phyloP scores from a whole-genome alignment of 2,888 invertebrate genomes.

The Vanessa cardui region DNA sequence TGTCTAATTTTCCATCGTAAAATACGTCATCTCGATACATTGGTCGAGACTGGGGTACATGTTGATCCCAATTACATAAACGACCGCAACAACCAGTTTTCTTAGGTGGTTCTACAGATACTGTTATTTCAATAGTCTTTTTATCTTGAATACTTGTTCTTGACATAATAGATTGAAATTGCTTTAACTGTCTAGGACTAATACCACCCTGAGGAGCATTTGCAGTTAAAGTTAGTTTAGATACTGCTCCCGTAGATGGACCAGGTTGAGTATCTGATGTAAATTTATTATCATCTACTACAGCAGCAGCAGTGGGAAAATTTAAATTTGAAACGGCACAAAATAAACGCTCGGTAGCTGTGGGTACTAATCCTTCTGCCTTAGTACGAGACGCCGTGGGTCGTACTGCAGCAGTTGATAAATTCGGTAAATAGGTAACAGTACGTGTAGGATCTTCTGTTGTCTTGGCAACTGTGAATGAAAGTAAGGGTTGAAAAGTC shows the following conservation, averaged over 20 bases:
- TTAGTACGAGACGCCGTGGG: slow-evolving; percentile 48
- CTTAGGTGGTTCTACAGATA: slow-evolving; percentile 48
- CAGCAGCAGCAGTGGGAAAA: slow-evolving; percentile 66
- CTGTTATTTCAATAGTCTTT: slow-evolving; percentile 51
- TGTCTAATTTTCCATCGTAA: slow-evolving; percentile 65
- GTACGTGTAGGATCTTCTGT: slow-evolving; percentile 65
- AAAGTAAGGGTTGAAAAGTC: slow-evolving; percentile 66
- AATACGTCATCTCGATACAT: slow-evolving; percentile 77
- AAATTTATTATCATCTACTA: slow-evolving; percentile 53
- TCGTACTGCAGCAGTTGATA: slow-evolving; percentile 52
- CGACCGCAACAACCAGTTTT: slow-evolving; percentile 59
- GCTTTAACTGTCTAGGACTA: slow-evolving; percentile 62
- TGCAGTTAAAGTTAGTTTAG: slow-evolving; percentile 62
- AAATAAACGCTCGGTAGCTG: slow-evolving; percentile 55
- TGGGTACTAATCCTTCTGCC: slow-evolving; percentile 46
- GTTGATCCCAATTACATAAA: slow-evolving; percentile 66
- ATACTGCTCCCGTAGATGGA: slow-evolving; percentile 56
- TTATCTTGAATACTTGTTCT: slow-evolving; percentile 54
- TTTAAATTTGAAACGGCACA: slow-evolving; percentile 57
- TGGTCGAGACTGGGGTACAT: slow-evolving; percentile 65
- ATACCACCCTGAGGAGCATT: slow-evolving; percentile 59
- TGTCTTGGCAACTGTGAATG: slow-evolving; percentile 61
- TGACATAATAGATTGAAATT: slow-evolving; percentile 67
- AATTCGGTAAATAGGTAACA: slow-evolving; percentile 70
- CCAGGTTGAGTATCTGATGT: slow-evolving; percentile 52